These are phyloP conservation scores for Varanus komodoensis DNA, from an alignment of 2,113 vertebrate genomes.

Conservation along the genomic window DNA sequence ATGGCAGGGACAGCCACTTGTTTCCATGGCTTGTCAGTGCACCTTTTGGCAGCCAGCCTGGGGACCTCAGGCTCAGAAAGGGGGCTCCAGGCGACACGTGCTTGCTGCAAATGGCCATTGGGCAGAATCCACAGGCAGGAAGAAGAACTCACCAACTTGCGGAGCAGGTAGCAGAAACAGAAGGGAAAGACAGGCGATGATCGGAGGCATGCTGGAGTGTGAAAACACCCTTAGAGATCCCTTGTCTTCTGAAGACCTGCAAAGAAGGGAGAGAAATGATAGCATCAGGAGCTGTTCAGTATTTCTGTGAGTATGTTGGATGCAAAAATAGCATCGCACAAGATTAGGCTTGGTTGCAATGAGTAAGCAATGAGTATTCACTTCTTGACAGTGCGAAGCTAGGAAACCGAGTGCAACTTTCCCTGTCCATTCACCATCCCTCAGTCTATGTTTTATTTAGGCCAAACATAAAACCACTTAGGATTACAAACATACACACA, in stretches of 20 bases:
- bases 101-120: not conserved
- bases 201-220: constrained; percentile 23
- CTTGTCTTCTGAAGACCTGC: constrained; percentile 44
- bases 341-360: not conserved
- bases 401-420: not conserved
- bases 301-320: not conserved
- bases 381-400: not conserved
- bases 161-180: constrained; percentile 41
- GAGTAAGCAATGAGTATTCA: not conserved
- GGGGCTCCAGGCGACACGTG: no score
- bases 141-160: constrained; percentile 53
- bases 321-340: not conserved
- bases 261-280: not conserved
- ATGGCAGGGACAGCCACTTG: no score
- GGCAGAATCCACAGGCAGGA: not conserved
- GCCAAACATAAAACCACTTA: constrained; percentile 51
- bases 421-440: constrained; percentile 4
- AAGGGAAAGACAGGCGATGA: constrained; percentile 21
- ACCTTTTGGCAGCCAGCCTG: no score
- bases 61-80: not conserved
- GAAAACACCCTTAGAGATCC: constrained; percentile 46
- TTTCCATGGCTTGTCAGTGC: no score
- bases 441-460: constrained; percentile 20
- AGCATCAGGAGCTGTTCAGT: not conserved
- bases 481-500: constrained; percentile 43